Evolutionary conservation across 2,888 invertebrate species (phyloP).

Genomic region (Thymelicus lineola): DNA sequence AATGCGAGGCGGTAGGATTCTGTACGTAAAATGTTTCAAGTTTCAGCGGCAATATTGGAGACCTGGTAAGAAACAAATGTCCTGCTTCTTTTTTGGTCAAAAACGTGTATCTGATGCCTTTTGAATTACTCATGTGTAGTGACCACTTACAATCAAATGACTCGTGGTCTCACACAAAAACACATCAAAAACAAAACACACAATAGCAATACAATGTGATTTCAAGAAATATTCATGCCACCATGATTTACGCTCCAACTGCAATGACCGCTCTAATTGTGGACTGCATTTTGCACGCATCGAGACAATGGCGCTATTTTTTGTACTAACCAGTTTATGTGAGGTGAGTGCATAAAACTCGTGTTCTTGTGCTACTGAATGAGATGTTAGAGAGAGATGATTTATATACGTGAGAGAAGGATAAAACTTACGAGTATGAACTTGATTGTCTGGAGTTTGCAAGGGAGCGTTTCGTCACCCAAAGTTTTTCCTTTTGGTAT

Average conservation of each 20-base stretch:
- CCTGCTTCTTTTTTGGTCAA: too few relatives aligned
- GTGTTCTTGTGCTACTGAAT: conserved; percentile 35
- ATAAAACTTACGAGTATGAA: neutral
- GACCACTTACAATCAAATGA: too few relatives aligned
- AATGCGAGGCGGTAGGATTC: too few relatives aligned
- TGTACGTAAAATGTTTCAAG: too few relatives aligned
- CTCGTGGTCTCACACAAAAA: neutral
- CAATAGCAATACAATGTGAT: conserved; percentile 42
- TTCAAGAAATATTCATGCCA: conserved; percentile 47
- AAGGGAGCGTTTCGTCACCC: conserved; percentile 15
- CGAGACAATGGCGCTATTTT: conserved; percentile 57
- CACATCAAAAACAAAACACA: neutral
- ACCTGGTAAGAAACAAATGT: too few relatives aligned
- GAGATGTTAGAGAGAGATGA: conserved; percentile 25
- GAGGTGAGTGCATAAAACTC: conserved; percentile 29
- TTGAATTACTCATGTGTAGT: too few relatives aligned
- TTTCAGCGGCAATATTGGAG: too few relatives aligned
- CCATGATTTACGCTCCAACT: conserved; percentile 60
- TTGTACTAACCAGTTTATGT: conserved; percentile 38
- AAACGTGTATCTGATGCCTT: too few relatives aligned
- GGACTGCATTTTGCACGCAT: conserved; percentile 55
- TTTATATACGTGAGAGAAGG: neutral
- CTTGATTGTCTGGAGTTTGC: conserved; percentile 4
- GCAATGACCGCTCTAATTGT: conserved; percentile 56
- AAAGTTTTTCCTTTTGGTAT: neutral